phyloP scores from a whole-genome alignment of 1,140 invertebrate genomes.

The Ptiloglossa arizonensis region DNA sequence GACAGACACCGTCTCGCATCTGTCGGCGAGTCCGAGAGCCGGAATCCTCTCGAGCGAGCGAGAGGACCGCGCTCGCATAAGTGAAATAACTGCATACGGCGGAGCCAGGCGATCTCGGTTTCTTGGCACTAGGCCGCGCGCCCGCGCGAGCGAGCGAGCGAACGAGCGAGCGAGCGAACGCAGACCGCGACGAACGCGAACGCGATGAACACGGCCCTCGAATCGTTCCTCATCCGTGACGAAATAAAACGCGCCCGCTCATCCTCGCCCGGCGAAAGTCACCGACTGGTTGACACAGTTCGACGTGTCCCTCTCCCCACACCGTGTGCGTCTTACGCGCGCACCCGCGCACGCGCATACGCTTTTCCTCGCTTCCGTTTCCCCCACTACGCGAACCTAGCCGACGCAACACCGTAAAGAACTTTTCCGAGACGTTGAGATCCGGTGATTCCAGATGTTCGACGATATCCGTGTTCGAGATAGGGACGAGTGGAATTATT shows the following conservation, averaged over 20 bases:
- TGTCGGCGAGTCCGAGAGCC: conserved; percentile 66
- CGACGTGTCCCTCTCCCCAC: background rate
- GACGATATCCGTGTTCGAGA: no score
- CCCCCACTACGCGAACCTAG: no score
- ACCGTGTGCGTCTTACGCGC: no score
- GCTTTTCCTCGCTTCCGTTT: no score
- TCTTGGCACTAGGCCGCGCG: conserved; percentile 65
- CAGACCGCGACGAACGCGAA: background rate
- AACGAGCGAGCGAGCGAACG: no score
- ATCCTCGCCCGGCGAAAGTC: conserved; percentile 53
- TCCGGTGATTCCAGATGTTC: no score
- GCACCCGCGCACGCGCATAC: no score
- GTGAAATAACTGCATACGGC: conserved; percentile 68
- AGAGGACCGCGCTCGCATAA: conserved; percentile 69
- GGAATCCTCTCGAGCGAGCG: conserved; percentile 51
- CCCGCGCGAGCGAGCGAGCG: no score
- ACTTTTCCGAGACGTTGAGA: no score
- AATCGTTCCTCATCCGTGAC: conserved; percentile 47
- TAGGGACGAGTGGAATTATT: no score
- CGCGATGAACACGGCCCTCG: conserved; percentile 3
- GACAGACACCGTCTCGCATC: conserved; percentile 55
- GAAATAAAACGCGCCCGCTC: conserved; percentile 53
- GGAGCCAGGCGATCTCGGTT: conserved; percentile 48
- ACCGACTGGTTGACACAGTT: conserved; percentile 49
- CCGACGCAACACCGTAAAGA: no score